Percentiles rank a stretch among this genome's conserved stretches.
Evolutionary conservation across 2,797 vertebrate genomes (phyloP).

Genomic region (Dendrocincla fuliginosa): DNA sequence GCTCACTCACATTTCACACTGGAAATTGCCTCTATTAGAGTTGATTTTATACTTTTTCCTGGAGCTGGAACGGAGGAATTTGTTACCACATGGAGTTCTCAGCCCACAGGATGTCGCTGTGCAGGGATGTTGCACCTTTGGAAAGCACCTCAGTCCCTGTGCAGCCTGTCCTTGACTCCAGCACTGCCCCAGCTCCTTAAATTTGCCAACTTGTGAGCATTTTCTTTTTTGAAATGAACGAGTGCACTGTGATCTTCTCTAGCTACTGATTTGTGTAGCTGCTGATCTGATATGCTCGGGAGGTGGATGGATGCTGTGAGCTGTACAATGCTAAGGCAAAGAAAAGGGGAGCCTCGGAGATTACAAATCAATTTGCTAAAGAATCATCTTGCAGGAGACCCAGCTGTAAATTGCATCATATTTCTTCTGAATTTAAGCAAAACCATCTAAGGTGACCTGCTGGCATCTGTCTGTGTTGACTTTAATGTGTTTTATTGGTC

Average conservation of each 20-base stretch:
- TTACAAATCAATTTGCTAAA: conserved; percentile 37
- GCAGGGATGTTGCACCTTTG: neutral
- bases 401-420: conserved; percentile 24
- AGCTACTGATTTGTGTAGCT: conserved; percentile 29
- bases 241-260: neutral
- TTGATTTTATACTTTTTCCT: neutral
- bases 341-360: neutral
- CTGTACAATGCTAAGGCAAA: conserved; percentile 24
- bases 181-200: neutral
- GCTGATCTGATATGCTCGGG: neutral
- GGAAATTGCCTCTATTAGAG: neutral
- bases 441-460: conserved; percentile 3
- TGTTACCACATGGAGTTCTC: neutral
- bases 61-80: neutral
- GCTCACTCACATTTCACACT: neutral
- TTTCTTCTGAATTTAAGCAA: conserved; percentile 54
- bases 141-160: neutral
- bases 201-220: neutral
- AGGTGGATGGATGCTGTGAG: neutral
- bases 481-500: neutral
- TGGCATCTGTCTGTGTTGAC: conserved; percentile 31
- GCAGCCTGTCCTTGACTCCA: neutral
- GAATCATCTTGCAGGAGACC: conserved; percentile 7
- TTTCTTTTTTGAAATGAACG: neutral
- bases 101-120: neutral